These are phyloP conservation scores for Drosophila willistoni DNA, from an alignment of 1,140 invertebrate species.

Conservation along the genomic window DNA sequence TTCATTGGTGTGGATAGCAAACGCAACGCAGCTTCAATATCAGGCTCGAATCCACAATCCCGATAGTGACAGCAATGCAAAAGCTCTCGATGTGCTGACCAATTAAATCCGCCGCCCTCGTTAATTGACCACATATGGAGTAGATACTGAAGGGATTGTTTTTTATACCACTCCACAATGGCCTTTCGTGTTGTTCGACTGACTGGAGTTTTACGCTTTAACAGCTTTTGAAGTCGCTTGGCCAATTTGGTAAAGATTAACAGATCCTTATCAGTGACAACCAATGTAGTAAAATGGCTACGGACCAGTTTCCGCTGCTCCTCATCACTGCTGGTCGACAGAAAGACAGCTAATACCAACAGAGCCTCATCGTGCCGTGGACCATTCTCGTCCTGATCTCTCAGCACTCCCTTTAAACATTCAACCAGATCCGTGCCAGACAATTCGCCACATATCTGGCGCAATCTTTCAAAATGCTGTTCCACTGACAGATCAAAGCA, in stretches of 20 bases:
- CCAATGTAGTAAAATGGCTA: constrained; percentile 33
- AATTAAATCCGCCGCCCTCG: constrained; percentile 20
- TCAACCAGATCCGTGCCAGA: constrained; percentile 32
- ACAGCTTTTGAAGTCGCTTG: constrained; percentile 47
- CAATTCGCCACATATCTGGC: constrained; percentile 32
- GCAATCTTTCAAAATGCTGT: constrained; percentile 15
- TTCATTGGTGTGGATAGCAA: constrained; percentile 29
- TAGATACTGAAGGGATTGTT: constrained; percentile 47
- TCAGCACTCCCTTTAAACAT: constrained; percentile 34
- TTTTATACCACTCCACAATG: constrained; percentile 62
- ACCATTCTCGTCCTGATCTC: constrained; percentile 19
- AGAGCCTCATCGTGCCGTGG: constrained; percentile 69
- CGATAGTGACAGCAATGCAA: constrained; percentile 58
- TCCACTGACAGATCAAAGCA: constrained; percentile 41
- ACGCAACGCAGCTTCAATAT: constrained; percentile 43
- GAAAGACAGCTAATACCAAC: constrained; percentile 63
- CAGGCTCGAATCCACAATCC: constrained; percentile 25
- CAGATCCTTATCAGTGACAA: constrained; percentile 56
- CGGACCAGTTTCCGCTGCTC: constrained; percentile 54
- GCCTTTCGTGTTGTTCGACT: constrained; percentile 70
- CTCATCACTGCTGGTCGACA: constrained; percentile 41
- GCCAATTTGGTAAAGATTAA: constrained; percentile 64
- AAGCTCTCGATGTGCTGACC: constrained; percentile 50
- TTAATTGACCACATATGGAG: constrained; percentile 55
- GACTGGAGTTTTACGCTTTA: constrained; percentile 44